These are phyloP conservation scores for Drosophila pullipes DNA, from an alignment of 2,888 invertebrate species.

Conservation along the genomic window DNA sequence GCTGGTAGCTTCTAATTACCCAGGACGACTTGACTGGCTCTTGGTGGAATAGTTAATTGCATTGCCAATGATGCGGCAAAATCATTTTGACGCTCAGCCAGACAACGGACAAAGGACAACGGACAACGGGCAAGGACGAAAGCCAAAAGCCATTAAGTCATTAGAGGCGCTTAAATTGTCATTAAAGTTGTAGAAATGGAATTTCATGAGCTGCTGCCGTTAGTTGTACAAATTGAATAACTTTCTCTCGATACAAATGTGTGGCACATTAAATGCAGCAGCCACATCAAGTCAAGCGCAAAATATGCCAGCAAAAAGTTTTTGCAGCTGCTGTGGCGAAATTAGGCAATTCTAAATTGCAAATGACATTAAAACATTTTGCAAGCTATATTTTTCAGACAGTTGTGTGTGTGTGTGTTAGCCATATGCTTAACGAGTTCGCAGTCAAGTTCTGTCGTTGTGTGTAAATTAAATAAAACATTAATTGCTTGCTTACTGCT, in stretches of 20 bases:
- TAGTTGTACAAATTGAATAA: constrained; percentile 31
- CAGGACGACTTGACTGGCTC: constrained; percentile 35
- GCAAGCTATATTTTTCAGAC: constrained; percentile 45
- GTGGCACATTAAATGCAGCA: constrained; percentile 35
- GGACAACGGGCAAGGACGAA: background rate
- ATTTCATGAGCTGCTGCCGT: constrained; percentile 40
- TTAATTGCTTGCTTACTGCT: constrained; percentile 67
- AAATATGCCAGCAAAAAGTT: constrained; percentile 26
- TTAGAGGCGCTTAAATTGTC: constrained; percentile 69
- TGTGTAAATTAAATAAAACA: constrained; percentile 69
- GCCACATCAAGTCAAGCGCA: constrained; percentile 4
- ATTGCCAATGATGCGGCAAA: constrained; percentile 76
- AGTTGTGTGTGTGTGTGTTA: constrained; percentile 6
- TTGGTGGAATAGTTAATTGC: constrained; percentile 66
- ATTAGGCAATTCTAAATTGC: constrained; percentile 72
- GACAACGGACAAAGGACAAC: background rate
- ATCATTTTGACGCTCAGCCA: constrained; percentile 60
- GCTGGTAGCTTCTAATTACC: constrained; percentile 58
- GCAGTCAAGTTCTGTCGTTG: constrained; percentile 29
- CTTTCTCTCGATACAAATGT: constrained; percentile 19
- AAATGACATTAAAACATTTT: constrained; percentile 63
- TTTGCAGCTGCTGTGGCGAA: constrained; percentile 24
- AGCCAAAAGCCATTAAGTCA: constrained; percentile 68
- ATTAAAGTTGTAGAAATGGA: constrained; percentile 56
- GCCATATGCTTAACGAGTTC: constrained; percentile 54